A percentile compares a stretch with the other conserved stretches of the same genome.
These are phyloP conservation scores for Paraplagusia blochii DNA, from an alignment of 2,113 vertebrate species.

Conservation along the genomic window DNA sequence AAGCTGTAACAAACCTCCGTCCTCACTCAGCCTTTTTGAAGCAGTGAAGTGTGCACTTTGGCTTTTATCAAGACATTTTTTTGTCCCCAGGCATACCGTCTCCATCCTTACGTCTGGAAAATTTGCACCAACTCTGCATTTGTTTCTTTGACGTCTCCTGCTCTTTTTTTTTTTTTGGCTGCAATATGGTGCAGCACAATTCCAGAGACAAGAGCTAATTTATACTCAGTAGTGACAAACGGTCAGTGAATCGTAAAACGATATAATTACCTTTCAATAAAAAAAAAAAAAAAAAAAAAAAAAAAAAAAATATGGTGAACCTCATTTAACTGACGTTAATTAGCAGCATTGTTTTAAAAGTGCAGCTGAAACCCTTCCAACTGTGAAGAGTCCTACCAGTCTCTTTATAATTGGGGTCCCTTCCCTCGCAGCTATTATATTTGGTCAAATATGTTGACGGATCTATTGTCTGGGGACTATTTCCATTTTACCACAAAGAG, in stretches of 20 bases:
- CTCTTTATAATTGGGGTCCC: slow-evolving; percentile 67
- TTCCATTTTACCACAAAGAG: slow-evolving; percentile 3
- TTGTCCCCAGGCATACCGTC: slow-evolving; percentile 19
- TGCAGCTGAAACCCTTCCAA: slow-evolving; percentile 55
- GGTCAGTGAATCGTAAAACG: slow-evolving; percentile 74
- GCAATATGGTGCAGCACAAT: slow-evolving; percentile 63
- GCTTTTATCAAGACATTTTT: slow-evolving; percentile 30
- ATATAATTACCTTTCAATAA: slow-evolving; percentile 81
- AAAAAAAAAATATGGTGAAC: slow-evolving; percentile 69
- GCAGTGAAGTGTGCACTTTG: slow-evolving; percentile 26
- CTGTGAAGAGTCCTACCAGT: slow-evolving; percentile 58
- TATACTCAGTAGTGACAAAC: slow-evolving; percentile 73
- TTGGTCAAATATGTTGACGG: slow-evolving; percentile 22
- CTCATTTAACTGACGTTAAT: slow-evolving; percentile 77
- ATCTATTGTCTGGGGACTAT: slow-evolving; percentile 22
- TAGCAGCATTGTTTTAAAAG: slow-evolving; percentile 71
- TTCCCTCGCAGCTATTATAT: slow-evolving; percentile 41
- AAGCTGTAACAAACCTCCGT: slow-evolving; percentile 19
- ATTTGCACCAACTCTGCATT: slow-evolving; percentile 53
- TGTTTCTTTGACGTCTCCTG: slow-evolving; percentile 56
- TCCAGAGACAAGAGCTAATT: slow-evolving; percentile 69
- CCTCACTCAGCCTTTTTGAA: slow-evolving; percentile 4
- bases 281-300: slow-evolving; percentile 76
- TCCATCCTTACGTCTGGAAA: slow-evolving; percentile 41
- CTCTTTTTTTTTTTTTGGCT: slow-evolving; percentile 6